Evolutionary conservation across 1,140 invertebrate species (phyloP).

Genomic region (Batillaria attramentaria): DNA sequence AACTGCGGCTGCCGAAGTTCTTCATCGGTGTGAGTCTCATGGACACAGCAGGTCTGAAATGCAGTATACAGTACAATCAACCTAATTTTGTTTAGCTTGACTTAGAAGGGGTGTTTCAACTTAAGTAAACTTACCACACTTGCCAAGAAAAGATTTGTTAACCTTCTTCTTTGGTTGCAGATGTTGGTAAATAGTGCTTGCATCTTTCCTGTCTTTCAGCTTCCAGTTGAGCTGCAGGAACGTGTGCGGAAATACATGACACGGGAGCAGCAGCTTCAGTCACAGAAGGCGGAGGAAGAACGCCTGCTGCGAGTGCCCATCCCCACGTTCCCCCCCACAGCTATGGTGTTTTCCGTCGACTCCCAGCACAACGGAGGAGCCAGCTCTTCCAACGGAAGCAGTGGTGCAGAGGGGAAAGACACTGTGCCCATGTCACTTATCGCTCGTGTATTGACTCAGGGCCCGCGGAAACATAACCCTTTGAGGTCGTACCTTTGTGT

Average conservation of each 20-base stretch:
- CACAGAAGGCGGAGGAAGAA: constrained; percentile 73
- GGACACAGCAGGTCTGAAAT: no score
- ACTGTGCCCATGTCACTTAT: constrained; percentile 93
- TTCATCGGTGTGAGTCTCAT: not conserved
- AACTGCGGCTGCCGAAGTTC: not conserved
- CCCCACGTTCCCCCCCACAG: constrained; percentile 88
- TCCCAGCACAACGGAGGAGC: constrained; percentile 62
- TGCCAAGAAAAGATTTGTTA: not conserved
- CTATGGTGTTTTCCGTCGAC: constrained; percentile 89
- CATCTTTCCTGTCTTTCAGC: constrained; percentile 75
- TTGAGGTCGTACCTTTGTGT: constrained; percentile 64
- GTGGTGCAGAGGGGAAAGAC: constrained; percentile 72
- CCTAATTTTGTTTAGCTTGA: not conserved
- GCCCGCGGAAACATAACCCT: constrained; percentile 52
- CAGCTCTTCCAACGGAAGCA: constrained; percentile 21
- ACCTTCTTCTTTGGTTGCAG: not conserved
- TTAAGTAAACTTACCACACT: not conserved
- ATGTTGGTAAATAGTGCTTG: not conserved
- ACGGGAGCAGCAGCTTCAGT: constrained; percentile 67
- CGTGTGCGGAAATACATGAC: constrained; percentile 78
- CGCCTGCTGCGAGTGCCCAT: constrained; percentile 86
- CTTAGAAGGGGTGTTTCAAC: not conserved
- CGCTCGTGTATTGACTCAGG: constrained; percentile 92
- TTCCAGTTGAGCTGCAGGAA: constrained; percentile 91
- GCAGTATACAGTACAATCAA: no score